phyloP scores from a whole-genome alignment of 2,113 vertebrate genomes.

The Danionella cerebrum region DNA sequence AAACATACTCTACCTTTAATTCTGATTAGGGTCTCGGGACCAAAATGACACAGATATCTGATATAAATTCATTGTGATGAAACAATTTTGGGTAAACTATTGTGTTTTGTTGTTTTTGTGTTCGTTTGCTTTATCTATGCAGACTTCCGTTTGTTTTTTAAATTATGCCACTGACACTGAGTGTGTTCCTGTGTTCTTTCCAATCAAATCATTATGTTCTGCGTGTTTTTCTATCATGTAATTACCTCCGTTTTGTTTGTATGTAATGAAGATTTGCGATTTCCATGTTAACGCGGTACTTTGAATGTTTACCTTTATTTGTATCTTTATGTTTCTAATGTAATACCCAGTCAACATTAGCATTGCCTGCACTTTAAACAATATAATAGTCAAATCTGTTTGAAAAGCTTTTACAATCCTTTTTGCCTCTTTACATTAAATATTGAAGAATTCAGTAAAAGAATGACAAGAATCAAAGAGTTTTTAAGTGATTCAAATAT shows the following conservation, averaged over 20 bases:
- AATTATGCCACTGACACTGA: neutral
- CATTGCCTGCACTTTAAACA: slow-evolving; percentile 19
- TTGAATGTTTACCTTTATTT: neutral
- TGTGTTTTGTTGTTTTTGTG: neutral
- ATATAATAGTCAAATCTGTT: neutral
- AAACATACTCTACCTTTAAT: too few species aligned
- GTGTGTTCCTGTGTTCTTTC: neutral
- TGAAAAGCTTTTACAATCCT: neutral
- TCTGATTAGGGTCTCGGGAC: too few species aligned
- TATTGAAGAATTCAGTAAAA: neutral
- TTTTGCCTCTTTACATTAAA: neutral
- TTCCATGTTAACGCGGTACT: neutral
- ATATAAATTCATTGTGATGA: too few species aligned
- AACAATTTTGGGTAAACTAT: neutral
- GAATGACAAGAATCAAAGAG: neutral
- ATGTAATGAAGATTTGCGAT: neutral
- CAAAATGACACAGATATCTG: too few species aligned
- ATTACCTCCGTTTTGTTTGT: slow-evolving; percentile 1
- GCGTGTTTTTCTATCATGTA: neutral
- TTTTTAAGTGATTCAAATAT: too few species aligned
- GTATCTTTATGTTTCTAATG: neutral
- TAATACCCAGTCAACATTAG: slow-evolving; percentile 6
- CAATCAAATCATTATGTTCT: neutral
- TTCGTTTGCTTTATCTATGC: neutral
- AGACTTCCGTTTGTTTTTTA: neutral